Conservation (phyloP, 2,113 vertebrate species). For the Anarrhichthys ocellatus region DNA sequence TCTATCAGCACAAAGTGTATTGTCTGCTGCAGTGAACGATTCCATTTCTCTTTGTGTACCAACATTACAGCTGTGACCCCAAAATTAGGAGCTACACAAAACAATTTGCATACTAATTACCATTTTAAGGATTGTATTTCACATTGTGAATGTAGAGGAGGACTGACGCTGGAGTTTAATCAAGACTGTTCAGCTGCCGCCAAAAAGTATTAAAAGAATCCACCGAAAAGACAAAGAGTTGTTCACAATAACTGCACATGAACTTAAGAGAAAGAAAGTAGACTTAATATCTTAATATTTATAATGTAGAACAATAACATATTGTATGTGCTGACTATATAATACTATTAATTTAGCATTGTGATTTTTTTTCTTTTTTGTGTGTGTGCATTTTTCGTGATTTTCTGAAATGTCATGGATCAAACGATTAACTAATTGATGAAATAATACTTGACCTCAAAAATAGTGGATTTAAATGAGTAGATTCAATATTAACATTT, state of each 20-base stretch:
- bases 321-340: not conserved
- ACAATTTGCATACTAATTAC: slow-evolving; percentile 77
- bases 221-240: slow-evolving; percentile 10
- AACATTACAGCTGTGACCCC: slow-evolving; percentile 40
- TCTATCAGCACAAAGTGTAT: slow-evolving; percentile 51
- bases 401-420: not conserved
- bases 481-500: not conserved
- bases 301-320: not conserved
- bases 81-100: slow-evolving; percentile 61
- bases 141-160: slow-evolving; percentile 34
- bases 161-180: slow-evolving; percentile 29
- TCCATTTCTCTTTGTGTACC: slow-evolving; percentile 35
- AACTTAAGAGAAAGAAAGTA: not conserved
- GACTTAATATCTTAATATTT: not conserved
- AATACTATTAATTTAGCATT: not conserved
- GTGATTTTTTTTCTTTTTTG: no score
- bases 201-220: slow-evolving; percentile 14
- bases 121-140: slow-evolving; percentile 50
- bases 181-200: slow-evolving; percentile 14
- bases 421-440: not conserved
- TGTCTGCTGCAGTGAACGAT: slow-evolving; percentile 7
- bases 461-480: not conserved
- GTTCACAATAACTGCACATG: not conserved
- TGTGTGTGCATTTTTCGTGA: no score
- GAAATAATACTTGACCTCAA: not conserved